Percentiles rank a stretch among this genome's conserved stretches.
Evolutionary conservation across 2,888 invertebrate species (phyloP).

Genomic region (Acanthoscelides obtectus): DNA sequence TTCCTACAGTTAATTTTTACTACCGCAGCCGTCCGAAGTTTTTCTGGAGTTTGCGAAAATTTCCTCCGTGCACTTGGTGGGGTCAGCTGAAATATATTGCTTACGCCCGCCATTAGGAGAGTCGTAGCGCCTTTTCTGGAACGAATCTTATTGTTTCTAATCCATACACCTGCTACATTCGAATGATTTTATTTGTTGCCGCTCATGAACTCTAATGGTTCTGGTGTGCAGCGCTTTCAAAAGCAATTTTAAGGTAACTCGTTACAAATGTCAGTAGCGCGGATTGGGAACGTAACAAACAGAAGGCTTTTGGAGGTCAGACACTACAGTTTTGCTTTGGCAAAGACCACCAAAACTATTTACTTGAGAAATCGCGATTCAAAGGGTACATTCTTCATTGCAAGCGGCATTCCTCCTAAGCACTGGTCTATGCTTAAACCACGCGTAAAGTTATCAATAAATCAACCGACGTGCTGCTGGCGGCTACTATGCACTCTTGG

Average conservation of each 20-base stretch:
- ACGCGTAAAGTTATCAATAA: too few species aligned
- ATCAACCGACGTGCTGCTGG: too few species aligned
- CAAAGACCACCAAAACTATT: too few species aligned
- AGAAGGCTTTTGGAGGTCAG: too few species aligned
- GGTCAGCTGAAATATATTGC: constrained; percentile 19
- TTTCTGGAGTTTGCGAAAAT: constrained; percentile 2
- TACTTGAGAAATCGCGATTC: too few species aligned
- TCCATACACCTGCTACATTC: constrained; percentile 23
- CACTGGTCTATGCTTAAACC: too few species aligned
- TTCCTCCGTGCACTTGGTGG: background rate
- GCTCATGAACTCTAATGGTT: background rate
- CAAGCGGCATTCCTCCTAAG: too few species aligned
- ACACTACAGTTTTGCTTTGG: too few species aligned
- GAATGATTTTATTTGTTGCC: constrained; percentile 21
- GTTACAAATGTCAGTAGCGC: background rate
- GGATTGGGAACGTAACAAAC: too few species aligned
- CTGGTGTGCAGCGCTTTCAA: background rate
- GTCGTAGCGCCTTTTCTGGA: constrained; percentile 12
- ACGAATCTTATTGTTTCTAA: constrained; percentile 22
- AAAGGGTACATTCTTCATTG: too few species aligned
- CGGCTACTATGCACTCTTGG: too few species aligned
- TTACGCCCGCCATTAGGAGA: constrained; percentile 15
- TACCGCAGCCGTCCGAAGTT: background rate
- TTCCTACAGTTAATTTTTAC: background rate
- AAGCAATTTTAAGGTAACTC: background rate